phyloP scores from a whole-genome alignment of 1,140 invertebrate species.

The Diabrotica undecimpunctata region DNA sequence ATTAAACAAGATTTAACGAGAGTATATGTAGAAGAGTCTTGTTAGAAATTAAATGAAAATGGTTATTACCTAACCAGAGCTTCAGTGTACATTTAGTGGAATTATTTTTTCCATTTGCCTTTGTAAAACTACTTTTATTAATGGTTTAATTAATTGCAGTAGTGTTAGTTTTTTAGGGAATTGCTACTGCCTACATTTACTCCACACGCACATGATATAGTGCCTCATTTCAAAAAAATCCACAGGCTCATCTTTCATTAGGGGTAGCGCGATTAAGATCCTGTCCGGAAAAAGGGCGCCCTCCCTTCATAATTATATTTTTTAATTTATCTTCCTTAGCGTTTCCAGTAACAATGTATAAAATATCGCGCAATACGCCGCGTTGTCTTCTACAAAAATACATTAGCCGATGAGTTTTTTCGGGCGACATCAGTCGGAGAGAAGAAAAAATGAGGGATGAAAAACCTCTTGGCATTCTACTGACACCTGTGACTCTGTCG shows the following conservation, averaged over 20 bases:
- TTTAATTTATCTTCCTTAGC: constrained; percentile 44
- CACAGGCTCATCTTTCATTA: constrained; percentile 4
- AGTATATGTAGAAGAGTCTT: too few species aligned
- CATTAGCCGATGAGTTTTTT: constrained; percentile 40
- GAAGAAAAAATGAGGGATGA: constrained; percentile 17
- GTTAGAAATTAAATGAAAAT: too few species aligned
- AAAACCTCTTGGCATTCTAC: constrained; percentile 5
- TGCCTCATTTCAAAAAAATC: background rate
- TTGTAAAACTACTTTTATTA: too few species aligned
- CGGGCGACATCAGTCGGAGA: background rate
- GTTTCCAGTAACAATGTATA: constrained; percentile 37
- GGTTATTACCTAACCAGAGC: too few species aligned
- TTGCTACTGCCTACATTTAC: background rate
- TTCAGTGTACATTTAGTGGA: too few species aligned
- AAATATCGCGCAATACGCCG: constrained; percentile 22
- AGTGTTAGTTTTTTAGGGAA: constrained; percentile 3
- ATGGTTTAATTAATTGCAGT: background rate
- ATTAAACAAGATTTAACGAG: too few species aligned
- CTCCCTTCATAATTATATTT: constrained; percentile 40
- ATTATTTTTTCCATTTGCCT: too few species aligned
- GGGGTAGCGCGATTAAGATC: background rate
- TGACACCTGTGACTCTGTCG: constrained; percentile 15
- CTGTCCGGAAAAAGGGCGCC: constrained; percentile 7
- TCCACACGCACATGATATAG: background rate
- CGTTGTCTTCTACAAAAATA: constrained; percentile 19